Evolutionary conservation across 2,888 invertebrate genomes (phyloP), one percentile per base, ranked within the genome.

Genomic region (Neria commutata): DNA sequence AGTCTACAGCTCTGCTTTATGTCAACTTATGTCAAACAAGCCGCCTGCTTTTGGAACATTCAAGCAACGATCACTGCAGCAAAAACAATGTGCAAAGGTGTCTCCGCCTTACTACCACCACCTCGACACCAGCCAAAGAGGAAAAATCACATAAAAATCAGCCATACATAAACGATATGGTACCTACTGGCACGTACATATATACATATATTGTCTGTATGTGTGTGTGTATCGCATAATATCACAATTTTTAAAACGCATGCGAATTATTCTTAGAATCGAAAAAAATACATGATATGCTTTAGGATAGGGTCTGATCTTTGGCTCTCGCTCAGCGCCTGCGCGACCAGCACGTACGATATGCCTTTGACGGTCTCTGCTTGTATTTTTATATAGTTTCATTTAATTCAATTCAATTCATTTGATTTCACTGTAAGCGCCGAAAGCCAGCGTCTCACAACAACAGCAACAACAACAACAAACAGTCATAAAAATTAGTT

Each of bases 81-180:
- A 17, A 42, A 17, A 19, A 42, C 42, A 42, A 2, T 17, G 3
- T 42, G 42, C 19, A 42, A 21, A 42, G 42, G 42, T 42, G 42
- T 19, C 42, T 6, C 42, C 42, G 6, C n/a, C 14, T 37, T 6
- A n/a, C 14, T 5, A 5, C 17, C 42, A 37, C 42, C 42, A 42
- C 42, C 6, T 19, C 17, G 8, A 42, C 5, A 17, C 6, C 29
- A n/a, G n/a, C n/a, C n/a, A n/a, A n/a, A n/a, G n/a, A n/a, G n/a
- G n/a, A n/a, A n/a, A 42, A 42, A 42, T 19, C 42, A 42, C 42
- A 42, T 42, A 42, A 42, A 42, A 42, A 42, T 42, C 42, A 42
- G 17, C 21, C 42, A 42, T 42, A 42, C 17, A 21, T n/a, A n/a
- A n/a, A n/a, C n/a, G n/a, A n/a, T n/a, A n/a, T 29, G 29, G 29